phyloP scores from a whole-genome alignment of 1,140 invertebrate species.

The Matsumurasca onukii region DNA sequence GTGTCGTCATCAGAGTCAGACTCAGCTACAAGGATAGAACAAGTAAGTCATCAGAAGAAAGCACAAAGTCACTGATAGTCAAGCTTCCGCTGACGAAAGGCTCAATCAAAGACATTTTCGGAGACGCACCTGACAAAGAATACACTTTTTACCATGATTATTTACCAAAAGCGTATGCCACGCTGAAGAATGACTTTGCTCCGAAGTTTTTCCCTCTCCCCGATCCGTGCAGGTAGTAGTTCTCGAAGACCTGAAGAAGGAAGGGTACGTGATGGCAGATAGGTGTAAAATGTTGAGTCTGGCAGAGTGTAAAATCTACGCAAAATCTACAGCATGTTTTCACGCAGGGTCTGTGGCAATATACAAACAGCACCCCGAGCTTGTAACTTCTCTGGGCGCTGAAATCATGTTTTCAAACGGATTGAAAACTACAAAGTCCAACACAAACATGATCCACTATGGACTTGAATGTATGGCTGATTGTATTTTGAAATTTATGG shows the following conservation, averaged over 20 bases:
- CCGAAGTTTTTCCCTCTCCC: not conserved
- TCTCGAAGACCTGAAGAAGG: conserved; percentile 14
- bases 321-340: not conserved
- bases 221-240: not conserved
- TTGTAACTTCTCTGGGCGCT: not conserved
- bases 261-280: conserved; percentile 9
- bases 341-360: conserved; percentile 6
- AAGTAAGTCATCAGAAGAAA: not conserved
- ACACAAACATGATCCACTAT: no score
- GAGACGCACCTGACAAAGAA: not conserved
- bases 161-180: not conserved
- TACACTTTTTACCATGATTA: conserved; percentile 3
- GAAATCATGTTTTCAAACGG: conserved; percentile 6
- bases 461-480: no score
- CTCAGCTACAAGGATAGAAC: not conserved
- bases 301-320: not conserved
- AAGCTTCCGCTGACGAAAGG: not conserved
- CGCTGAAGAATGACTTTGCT: not conserved
- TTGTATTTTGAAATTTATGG: not conserved
- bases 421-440: no score
- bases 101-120: not conserved
- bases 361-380: not conserved
- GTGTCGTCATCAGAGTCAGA: conserved; percentile 3
- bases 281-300: conserved; percentile 10
- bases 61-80: not conserved